These are phyloP conservation scores for Hoplodrina ambigua DNA, from an alignment of 2,888 invertebrate species.

Conservation along the genomic window DNA sequence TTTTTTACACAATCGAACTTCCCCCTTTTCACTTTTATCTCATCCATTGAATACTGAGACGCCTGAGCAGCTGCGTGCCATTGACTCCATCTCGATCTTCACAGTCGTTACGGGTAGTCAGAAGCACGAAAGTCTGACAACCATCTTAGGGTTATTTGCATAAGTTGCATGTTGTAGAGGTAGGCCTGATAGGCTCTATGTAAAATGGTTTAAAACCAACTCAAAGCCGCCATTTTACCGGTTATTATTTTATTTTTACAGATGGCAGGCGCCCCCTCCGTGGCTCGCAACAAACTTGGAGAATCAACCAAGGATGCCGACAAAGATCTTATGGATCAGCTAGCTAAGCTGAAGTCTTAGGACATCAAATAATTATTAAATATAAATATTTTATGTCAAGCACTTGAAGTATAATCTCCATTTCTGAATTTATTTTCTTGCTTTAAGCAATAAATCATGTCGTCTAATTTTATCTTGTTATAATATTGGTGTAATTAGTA, in stretches of 20 bases:
- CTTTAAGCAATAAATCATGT: constrained; percentile 28
- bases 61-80: too few relatives aligned
- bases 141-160: too few relatives aligned
- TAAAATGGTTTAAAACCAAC: too few relatives aligned
- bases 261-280: constrained; percentile 93
- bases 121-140: too few relatives aligned
- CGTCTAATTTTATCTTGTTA: constrained; percentile 4
- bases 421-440: constrained; percentile 35
- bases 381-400: constrained; percentile 16
- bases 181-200: too few relatives aligned
- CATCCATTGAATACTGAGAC: too few relatives aligned
- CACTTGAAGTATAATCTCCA: constrained; percentile 28
- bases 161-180: too few relatives aligned
- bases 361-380: constrained; percentile 6
- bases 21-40: too few relatives aligned
- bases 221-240: neutral
- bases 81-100: too few relatives aligned
- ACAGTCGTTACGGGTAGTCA: too few relatives aligned
- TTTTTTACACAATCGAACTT: too few relatives aligned
- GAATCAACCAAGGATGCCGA: constrained; percentile 90
- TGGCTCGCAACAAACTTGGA: constrained; percentile 91
- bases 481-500: too few relatives aligned
- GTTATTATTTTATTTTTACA: constrained; percentile 66
- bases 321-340: constrained; percentile 93
- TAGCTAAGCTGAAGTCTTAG: constrained; percentile 91